These are phyloP conservation scores for Ichneumoninae sp. DNA, from an alignment of 2,888 invertebrate genomes.

Conservation along the genomic window DNA sequence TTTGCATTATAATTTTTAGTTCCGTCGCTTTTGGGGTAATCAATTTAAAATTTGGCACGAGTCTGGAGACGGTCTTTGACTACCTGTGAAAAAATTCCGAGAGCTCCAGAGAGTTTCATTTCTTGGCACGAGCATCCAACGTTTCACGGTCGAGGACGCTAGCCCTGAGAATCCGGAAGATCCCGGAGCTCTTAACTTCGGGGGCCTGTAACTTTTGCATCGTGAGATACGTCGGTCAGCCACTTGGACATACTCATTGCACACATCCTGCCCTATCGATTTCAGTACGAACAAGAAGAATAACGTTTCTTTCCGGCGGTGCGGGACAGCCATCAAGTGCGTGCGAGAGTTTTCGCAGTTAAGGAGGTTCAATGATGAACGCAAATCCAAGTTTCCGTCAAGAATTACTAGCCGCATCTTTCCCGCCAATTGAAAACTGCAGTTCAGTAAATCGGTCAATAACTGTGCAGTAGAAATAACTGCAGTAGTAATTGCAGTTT, in stretches of 20 bases:
- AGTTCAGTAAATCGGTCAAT: no score
- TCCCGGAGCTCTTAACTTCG: neutral
- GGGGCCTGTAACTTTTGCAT: neutral
- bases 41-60: neutral
- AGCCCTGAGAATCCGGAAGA: neutral
- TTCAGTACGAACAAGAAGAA: neutral
- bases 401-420: no score
- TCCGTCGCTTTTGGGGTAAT: neutral
- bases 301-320: neutral
- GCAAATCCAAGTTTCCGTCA: no score
- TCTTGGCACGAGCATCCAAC: neutral
- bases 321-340: neutral
- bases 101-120: neutral
- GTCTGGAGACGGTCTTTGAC: neutral
- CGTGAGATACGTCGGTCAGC: neutral
- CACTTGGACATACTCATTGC: neutral
- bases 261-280: neutral
- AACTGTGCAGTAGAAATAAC: no score
- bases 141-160: neutral
- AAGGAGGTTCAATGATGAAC: no score
- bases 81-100: neutral
- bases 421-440: no score
- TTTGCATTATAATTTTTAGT: neutral
- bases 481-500: no score
- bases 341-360: no score